Base-by-base conservation (phyloP, 2,888 invertebrate species). In the Acronicta aceris region DNA sequence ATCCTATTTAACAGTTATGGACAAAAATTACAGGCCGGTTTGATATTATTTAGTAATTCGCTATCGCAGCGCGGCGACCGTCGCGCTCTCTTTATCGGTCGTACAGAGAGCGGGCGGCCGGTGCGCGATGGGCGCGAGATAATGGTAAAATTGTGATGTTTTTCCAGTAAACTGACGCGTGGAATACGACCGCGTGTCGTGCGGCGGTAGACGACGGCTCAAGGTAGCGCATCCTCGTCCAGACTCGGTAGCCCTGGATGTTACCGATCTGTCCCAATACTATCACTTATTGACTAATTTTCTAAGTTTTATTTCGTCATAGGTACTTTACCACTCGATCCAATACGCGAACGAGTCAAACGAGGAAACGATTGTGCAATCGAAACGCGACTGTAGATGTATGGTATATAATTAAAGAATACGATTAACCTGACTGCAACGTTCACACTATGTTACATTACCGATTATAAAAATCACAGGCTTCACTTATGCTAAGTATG, bases 81-180 rank as follows among this genome's bases (percentile, higher is more conserved):
- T 84, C 89, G 88, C 87, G 89, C 89, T 91, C 89, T 88, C 90
- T 89, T 90, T 93, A 93, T 92, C 93, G 89, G 90, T 89, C 88
- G 81, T 78, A 67, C 82, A 79, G 84, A 87, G 88, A 87, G 85
- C 89, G 84, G 78, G 83, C 84, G 83, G 83, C 66, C 75, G 87
- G 82, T 83, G 89, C 82, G 83, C 88, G 86, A 83, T 84, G 83
- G 85, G 83, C 84, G 84, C 86, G 83, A 88, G 89, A 91, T 90
- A 92, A 92, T 93, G 93, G 93, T 85, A 89, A 94, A 94, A 92
- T 94, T 94, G 94, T 93, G 94, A 94, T 93, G 89, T 91, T 94
- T 93, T 92, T 92, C 93, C 90, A 87, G 76, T 81, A 82, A 83
- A 79, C 71, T 80, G 81, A 81, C 76, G 77, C 76, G 71, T 77